Base-by-base conservation (phyloP, 2,888 invertebrate species). In the Xestia sexstrigata region DNA sequence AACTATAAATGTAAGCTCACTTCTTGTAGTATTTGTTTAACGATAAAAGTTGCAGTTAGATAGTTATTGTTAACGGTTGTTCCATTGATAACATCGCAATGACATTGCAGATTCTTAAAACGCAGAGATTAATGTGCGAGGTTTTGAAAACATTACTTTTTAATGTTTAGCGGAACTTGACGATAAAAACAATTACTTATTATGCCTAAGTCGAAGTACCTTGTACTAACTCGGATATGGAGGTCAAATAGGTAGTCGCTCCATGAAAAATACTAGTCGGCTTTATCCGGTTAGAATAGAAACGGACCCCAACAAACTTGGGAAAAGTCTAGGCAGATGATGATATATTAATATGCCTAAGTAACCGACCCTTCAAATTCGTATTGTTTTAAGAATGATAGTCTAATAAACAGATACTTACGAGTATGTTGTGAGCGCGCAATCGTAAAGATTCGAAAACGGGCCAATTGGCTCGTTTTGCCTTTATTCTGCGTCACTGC, bases 21-120 rank as follows among this genome's bases (percentile, higher is more conserved):
- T 9, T 49, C 20, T 60, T 35, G 20, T 13, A 49, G 49, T 66
- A 11, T 70, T 63, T 62, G 66, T 76, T 77, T 73, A 52, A 55
- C 52, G 42, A 70, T 75, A 75, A 70, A 52, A 47, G n/a, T 65
- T 65, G 65, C 68, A 60, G 68, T 70, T n/a, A 58, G 15, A 23
- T 45, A 58, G 55, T 55, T 72, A n/a, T 35, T 13, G 1, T 55
- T 74, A 75, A 72, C 69, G 69, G 83, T 60, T 66, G 7, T 35
- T 52, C 11, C 63, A 49, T 52, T 58, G 75, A 84, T 84, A 70
- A 67, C 39, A 73, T 79, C 75, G 11, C 30, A 13, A 63, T 82
- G 84, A 82, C 39, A 45, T 35, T 35, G 63, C 75, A 63, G 52
- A 71, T 67, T 83, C 62, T 72, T 67, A 1, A 20, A 78, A 60